phyloP scores from a whole-genome alignment of 1,140 invertebrate species.

The Coboldia fuscipes region DNA sequence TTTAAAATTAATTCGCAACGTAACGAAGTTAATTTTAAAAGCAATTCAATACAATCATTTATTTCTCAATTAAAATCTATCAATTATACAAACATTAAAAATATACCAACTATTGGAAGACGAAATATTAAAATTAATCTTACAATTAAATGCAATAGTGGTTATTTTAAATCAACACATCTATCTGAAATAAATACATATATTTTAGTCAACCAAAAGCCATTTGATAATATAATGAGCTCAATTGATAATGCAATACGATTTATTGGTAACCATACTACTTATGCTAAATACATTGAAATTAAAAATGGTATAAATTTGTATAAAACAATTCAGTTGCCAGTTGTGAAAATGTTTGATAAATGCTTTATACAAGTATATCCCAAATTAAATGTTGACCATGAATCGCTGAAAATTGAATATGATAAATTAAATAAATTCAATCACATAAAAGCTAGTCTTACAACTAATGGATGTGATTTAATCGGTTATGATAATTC shows the following conservation, averaged over 20 bases:
- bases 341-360: conserved; percentile 35
- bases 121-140: conserved; percentile 69
- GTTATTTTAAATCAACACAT: too few relatives aligned
- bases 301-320: too few relatives aligned
- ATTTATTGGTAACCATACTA: too few relatives aligned
- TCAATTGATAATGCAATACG: too few relatives aligned
- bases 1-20: conserved; percentile 32
- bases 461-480: conserved; percentile 51
- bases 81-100: conserved; percentile 73
- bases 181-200: too few relatives aligned
- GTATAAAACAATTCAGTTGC: conserved; percentile 13
- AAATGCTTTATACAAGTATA: conserved; percentile 81
- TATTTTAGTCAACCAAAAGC: too few relatives aligned
- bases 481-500: conserved; percentile 63
- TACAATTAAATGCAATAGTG: conserved; percentile 35
- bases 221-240: too few relatives aligned
- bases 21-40: conserved; percentile 78
- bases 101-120: conserved; percentile 79
- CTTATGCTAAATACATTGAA: too few relatives aligned
- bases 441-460: conserved; percentile 19
- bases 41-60: too few relatives aligned
- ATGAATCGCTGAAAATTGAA: conserved; percentile 41
- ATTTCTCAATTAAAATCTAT: too few relatives aligned
- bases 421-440: conserved; percentile 16
- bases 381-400: conserved; percentile 82